A percentile compares a stretch with the other conserved stretches of the same genome.
phyloP scores from a whole-genome alignment of 2,888 invertebrate genomes.

The Bombylius discolor region DNA sequence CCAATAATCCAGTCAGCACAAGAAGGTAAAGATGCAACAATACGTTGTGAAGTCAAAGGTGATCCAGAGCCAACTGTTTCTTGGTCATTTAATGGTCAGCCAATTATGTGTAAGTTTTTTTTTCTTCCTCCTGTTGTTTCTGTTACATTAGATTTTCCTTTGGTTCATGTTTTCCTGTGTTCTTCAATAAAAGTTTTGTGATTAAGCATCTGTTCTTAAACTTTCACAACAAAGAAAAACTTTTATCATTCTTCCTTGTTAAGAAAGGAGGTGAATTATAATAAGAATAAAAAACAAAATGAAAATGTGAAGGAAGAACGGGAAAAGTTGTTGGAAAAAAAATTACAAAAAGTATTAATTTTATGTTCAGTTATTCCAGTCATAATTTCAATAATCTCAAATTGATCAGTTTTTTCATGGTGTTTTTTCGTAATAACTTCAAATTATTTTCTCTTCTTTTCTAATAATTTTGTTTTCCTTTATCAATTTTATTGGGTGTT shows the following conservation, averaged over 20 bases:
- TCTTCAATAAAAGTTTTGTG: no score
- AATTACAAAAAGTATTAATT: no score
- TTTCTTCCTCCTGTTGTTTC: no score
- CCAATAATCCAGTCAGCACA: slow-evolving; percentile 38
- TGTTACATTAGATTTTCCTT: no score
- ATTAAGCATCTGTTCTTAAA: no score
- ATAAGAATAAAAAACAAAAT: no score
- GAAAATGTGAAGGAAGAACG: no score
- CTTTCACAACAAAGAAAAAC: no score
- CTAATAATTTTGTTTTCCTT: slow-evolving; percentile 5
- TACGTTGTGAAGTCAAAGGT: slow-evolving; percentile 36
- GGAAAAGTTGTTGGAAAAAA: no score
- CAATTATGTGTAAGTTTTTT: slow-evolving; percentile 22
- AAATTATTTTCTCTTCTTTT: neutral
- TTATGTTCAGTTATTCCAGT: neutral
- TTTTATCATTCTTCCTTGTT: no score
- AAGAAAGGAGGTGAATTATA: no score
- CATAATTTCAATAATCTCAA: neutral
- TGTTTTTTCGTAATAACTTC: neutral
- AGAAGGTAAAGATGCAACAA: slow-evolving; percentile 39
- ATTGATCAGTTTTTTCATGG: neutral
- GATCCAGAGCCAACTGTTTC: slow-evolving; percentile 31
- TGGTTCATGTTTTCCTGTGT: no score
- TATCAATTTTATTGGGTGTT: slow-evolving; percentile 4
- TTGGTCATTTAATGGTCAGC: slow-evolving; percentile 38